Percentiles rank a stretch among this genome's conserved stretches.
These are phyloP conservation scores for Cassiopea xamachana DNA, from an alignment of 30 jellyfish, hydroid and myxozoan genomes.

Conservation along the genomic window DNA sequence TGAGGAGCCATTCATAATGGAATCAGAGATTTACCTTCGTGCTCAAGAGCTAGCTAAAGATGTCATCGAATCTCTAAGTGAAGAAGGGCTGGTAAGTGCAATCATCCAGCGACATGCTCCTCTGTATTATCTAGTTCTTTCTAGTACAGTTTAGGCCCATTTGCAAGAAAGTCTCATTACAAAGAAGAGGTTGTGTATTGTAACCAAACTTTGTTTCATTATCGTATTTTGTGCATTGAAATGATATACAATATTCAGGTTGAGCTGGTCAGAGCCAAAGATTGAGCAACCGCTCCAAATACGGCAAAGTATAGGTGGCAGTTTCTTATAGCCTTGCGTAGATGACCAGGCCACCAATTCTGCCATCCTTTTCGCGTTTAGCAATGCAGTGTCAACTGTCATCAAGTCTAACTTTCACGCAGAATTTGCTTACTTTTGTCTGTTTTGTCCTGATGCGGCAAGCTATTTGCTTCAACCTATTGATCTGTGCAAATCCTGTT, in stretches of 20 bases:
- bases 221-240: neutral
- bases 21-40: neutral
- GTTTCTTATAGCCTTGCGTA: neutral
- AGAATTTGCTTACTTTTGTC: neutral
- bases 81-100: slow-evolving; percentile 22
- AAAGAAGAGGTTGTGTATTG: slow-evolving; percentile 44
- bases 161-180: slow-evolving; percentile 20
- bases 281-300: neutral
- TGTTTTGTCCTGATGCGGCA: no score
- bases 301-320: neutral
- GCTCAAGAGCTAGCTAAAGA: slow-evolving; percentile 33
- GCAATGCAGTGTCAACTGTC: neutral
- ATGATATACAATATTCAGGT: neutral
- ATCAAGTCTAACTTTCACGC: neutral
- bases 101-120: neutral
- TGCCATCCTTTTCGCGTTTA: neutral
- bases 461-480: no score
- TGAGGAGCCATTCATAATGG: slow-evolving; percentile 31
- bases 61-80: slow-evolving; percentile 8
- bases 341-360: neutral
- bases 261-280: neutral
- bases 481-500: no score
- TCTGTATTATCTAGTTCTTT: neutral
- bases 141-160: slow-evolving; percentile 44
- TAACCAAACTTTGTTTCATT: neutral